Evolutionary conservation across 2,888 invertebrate genomes (phyloP).

Genomic region (Pollenia griseotomentosa): DNA sequence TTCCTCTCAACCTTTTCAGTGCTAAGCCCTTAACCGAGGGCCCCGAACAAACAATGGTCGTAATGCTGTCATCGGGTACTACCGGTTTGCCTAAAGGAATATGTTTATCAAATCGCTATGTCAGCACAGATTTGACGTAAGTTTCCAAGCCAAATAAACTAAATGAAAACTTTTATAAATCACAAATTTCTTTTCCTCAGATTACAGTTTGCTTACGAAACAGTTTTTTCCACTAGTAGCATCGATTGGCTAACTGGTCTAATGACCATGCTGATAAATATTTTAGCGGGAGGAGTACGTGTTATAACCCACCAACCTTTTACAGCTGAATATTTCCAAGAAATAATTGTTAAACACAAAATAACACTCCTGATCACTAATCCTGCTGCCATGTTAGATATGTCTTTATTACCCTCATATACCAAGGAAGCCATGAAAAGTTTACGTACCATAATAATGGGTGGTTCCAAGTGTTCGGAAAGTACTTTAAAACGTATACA

Average conservation of each 20-base stretch:
- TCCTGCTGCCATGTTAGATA: conserved; percentile 77
- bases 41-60: conserved; percentile 50
- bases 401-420: conserved; percentile 74
- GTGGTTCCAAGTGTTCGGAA: conserved; percentile 76
- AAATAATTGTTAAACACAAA: conserved; percentile 77
- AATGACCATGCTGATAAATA: conserved; percentile 27
- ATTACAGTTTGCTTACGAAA: conserved; percentile 1
- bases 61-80: conserved; percentile 63
- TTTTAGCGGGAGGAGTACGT: conserved; percentile 48
- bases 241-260: conserved; percentile 64
- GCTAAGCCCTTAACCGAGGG: conserved; percentile 12
- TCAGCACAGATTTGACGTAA: too few species aligned
- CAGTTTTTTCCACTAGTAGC: conserved; percentile 31
- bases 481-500: conserved; percentile 75
- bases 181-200: background rate
- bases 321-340: conserved; percentile 76
- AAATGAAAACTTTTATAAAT: too few species aligned
- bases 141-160: too few species aligned
- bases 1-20: too few species aligned
- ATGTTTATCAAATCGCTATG: conserved; percentile 33
- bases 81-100: conserved; percentile 63
- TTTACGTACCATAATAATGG: conserved; percentile 76
- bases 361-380: conserved; percentile 76
- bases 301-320: conserved; percentile 75
- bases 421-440: conserved; percentile 74